Base-by-base conservation (phyloP, 53 echinoderm and acorn worm genomes). In the Luidia sarsii region DNA sequence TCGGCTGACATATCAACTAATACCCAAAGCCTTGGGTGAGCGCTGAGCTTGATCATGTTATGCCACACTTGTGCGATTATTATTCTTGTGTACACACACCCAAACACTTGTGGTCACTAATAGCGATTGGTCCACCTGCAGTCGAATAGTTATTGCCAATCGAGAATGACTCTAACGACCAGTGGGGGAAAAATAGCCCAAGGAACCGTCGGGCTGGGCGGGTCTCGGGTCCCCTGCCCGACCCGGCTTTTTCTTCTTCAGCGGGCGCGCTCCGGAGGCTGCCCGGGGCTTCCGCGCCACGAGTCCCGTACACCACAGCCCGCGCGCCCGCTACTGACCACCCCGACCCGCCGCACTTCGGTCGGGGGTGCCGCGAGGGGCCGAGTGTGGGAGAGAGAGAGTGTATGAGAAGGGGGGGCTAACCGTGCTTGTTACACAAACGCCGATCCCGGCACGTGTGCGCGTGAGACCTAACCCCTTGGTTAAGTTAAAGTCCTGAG, bases 271-370 rank as follows among this genome's bases (percentile, higher is more conserved):
- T 45, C 29, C 31, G 60, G 59, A 59, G 77, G 77, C 77, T 55
- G 77, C 77, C 61, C 60, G 77, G 77, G 77, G 77, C 77, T 61
- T 33, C 41, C 60, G 61, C 45, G 48, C 77, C 62, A 77, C 77
- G 61, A 77, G 77, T 46, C 23, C 77, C 77, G n/a, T 61, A 77
- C 77, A 43, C 59, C 48, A 61, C 48, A 46, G 48, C 28, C 67
- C 77, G 77, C 61, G 77, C 61, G 77, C 77, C 60, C 19, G 30
- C 48, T 48, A 61, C 77, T 77, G 77, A 77, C 77, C 77, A 77
- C 62, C 60, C 77, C 32, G 61, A 41, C 19, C 45, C 30, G 45
- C 45, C 27, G 77, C 77, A 36, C 77, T 77, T 77, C 46, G 61
- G 60, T 77, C 25, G 60, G 60, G 67, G 64, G n/a, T n/a, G n/a